phyloP scores from a whole-genome alignment of 2,113 vertebrate genomes.

The Coturnix japonica region DNA sequence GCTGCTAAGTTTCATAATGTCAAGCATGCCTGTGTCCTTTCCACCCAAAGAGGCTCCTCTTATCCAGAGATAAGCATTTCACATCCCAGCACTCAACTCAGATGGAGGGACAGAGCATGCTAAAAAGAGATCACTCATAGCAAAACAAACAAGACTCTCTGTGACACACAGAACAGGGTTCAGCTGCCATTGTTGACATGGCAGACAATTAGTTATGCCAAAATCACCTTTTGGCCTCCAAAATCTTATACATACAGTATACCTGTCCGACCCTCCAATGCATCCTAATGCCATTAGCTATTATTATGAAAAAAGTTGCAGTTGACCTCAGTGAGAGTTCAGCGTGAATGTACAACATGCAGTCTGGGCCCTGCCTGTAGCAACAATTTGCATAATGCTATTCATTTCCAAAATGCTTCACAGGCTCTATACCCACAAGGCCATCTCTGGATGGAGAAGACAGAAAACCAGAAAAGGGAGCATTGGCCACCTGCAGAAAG shows the following conservation, averaged over 20 bases:
- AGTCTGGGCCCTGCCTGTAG: constrained; percentile 10
- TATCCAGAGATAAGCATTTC: neutral
- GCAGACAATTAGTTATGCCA: neutral
- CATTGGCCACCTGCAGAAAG: neutral
- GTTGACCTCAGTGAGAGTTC: neutral
- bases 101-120: neutral
- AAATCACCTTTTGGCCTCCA: constrained; percentile 12
- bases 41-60: neutral
- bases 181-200: neutral
- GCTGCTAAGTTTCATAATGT: neutral
- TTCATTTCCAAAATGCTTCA: neutral
- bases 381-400: neutral
- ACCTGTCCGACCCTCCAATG: neutral
- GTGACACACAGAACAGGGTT: neutral
- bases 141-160: neutral
- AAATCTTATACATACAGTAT: neutral
- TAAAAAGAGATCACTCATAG: neutral
- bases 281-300: neutral
- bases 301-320: constrained; percentile 42
- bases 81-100: neutral
- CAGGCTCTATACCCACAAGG: constrained; percentile 3
- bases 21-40: neutral
- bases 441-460: constrained; percentile 1
- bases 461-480: neutral
- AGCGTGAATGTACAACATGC: neutral